These are phyloP conservation scores for Ailuropoda melanoleuca DNA, from an alignment of 2,113 vertebrate genomes.

Conservation along the genomic window DNA sequence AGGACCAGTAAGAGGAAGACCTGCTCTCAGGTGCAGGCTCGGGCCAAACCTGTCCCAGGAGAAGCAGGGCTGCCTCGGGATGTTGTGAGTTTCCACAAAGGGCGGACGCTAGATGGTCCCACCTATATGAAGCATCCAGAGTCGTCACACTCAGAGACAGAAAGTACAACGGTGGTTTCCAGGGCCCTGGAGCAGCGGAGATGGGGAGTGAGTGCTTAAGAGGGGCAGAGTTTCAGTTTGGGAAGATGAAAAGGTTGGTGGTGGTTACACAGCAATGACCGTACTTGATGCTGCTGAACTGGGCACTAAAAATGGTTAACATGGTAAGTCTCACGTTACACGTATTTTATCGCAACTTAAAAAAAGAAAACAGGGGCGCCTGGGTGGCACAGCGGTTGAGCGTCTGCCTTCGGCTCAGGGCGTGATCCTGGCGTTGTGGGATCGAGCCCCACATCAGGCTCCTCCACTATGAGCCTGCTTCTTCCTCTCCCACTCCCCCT, in stretches of 20 bases:
- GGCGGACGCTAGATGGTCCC: not conserved
- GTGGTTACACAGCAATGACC: not conserved
- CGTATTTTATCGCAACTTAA: not conserved
- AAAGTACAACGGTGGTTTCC: fast-evolving
- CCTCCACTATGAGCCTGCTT: too few species aligned
- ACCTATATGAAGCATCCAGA: not conserved
- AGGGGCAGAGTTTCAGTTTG: not conserved
- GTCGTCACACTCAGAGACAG: not conserved
- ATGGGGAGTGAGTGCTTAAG: fast-evolving
- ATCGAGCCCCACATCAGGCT: too few species aligned
- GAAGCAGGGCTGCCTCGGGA: not conserved
- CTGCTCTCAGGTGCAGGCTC: not conserved
- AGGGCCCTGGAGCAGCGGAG: fast-evolving
- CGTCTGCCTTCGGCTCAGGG: too few species aligned
- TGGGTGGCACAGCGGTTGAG: too few species aligned
- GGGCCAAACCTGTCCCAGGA: not conserved
- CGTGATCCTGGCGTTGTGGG: too few species aligned
- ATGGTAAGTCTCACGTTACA: not conserved
- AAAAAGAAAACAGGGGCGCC: not conserved
- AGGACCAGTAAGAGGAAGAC: not conserved
- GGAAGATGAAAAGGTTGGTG: not conserved
- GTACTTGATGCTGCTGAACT: not conserved
- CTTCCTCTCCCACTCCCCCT: too few species aligned
- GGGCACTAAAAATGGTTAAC: not conserved
- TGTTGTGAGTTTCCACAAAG: not conserved